These are phyloP conservation scores for Trypoxylus dichotomus DNA, from an alignment of 1,140 invertebrate species.

Conservation along the genomic window DNA sequence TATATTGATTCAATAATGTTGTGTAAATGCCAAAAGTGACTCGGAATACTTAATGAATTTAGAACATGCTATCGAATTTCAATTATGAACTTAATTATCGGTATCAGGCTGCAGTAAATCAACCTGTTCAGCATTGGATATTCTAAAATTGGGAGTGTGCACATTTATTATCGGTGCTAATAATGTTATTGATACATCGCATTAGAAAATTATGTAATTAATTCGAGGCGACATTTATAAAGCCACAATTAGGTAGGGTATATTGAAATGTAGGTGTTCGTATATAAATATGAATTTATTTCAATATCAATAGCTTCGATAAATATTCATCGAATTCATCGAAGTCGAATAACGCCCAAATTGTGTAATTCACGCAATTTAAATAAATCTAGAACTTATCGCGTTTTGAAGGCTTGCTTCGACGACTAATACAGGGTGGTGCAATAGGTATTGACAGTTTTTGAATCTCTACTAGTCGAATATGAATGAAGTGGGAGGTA, in stretches of 20 bases:
- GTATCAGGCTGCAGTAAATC: background rate
- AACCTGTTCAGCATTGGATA: background rate
- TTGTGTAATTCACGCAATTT: too few relatives aligned
- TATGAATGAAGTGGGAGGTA: too few relatives aligned
- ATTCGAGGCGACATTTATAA: background rate
- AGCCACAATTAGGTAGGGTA: background rate
- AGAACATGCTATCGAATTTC: background rate
- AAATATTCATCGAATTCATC: background rate
- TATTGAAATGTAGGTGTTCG: background rate
- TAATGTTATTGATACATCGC: background rate
- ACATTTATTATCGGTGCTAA: background rate
- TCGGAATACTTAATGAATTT: background rate
- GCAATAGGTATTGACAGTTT: too few relatives aligned
- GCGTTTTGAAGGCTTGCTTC: too few relatives aligned
- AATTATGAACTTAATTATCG: background rate
- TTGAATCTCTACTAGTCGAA: too few relatives aligned
- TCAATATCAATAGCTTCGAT: background rate
- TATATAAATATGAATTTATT: background rate
- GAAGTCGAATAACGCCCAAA: too few relatives aligned
- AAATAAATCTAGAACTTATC: too few relatives aligned
- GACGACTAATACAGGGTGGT: too few relatives aligned
- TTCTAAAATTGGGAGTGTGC: background rate
- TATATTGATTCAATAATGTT: too few relatives aligned
- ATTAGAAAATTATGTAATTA: slow-evolving; percentile 1
- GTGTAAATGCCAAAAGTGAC: too few relatives aligned